Base-by-base conservation (phyloP, 2,113 vertebrate genomes). In the Vombatus ursinus region DNA sequence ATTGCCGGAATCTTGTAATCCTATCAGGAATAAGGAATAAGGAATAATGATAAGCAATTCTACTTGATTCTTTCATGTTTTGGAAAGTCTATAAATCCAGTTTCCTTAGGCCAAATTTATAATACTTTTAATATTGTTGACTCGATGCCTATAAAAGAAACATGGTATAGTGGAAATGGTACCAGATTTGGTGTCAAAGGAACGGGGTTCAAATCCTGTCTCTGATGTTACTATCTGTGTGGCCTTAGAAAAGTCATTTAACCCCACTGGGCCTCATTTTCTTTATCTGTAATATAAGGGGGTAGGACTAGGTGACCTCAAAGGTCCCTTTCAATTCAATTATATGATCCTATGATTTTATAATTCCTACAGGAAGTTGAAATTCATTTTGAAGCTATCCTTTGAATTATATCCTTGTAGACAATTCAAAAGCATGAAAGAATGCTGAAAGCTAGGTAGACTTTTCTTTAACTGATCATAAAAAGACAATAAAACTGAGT, bases 331-430 rank as follows among this genome's bases (percentile, higher is more conserved):
- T 49, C 54, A 95, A 8, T 90, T 90, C 91, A 93, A 68, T 90
- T 94, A 91, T 25, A 31, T 91, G 6, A 54, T 44, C 16, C 52
- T 89, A 8, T 77, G 9, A 68, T 19, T 93, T 96, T 89, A 95
- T n/a, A 93, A 10, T 90, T 95, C 89, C 49, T 93, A 54, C 48
- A 92, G 49, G 95, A 84, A 90, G 52, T 51, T 89, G 91, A 95
- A 93, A 77, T 16, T 14, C 51, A 54, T 48, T 90, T 89, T 77
- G 44, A 26, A 92, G 2, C 26, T 52, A 53, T 11, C 50, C 9
- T 52, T 92, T 92, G 92, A 94, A 93, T 91, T 44, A 90, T 47
- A 1, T 96, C 8, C 52, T 54, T 0, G 89, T 68, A 90, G 51
- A 25, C 51, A 77, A 92, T 94, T 11, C 52, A 92, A 95, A 47